Evolutionary conservation across 2,113 vertebrate genomes (phyloP).

Genomic region (Catagonus wagneri): DNA sequence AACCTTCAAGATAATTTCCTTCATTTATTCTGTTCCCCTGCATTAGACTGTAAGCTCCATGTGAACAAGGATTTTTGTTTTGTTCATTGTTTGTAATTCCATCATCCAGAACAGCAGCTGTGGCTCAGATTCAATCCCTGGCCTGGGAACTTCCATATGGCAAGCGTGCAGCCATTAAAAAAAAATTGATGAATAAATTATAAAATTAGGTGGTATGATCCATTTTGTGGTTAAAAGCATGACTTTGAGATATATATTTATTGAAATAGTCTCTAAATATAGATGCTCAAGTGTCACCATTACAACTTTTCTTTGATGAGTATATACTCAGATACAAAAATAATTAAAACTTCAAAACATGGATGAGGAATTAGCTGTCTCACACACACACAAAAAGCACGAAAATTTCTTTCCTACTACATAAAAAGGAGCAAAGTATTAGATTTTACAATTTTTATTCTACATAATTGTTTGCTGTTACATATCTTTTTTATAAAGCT

Average conservation of each 20-base stretch:
- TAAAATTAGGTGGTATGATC: background rate
- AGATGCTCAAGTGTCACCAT: background rate
- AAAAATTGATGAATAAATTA: background rate
- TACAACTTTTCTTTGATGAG: background rate
- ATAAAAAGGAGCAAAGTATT: background rate
- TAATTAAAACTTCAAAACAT: constrained; percentile 55
- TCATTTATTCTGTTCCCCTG: background rate
- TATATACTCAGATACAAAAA: background rate
- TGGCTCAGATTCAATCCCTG: too few species aligned
- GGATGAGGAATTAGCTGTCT: background rate
- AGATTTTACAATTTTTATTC: background rate
- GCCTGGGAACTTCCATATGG: too few species aligned
- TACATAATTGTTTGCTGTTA: background rate
- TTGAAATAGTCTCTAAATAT: background rate
- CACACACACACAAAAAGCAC: background rate
- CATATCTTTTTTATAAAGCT: background rate
- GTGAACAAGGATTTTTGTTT: background rate
- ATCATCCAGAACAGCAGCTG: background rate
- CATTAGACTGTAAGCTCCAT: background rate
- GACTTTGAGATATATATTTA: background rate
- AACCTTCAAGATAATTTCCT: background rate
- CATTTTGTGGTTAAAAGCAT: background rate
- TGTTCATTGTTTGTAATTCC: background rate
- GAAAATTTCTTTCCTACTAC: background rate
- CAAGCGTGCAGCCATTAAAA: too few species aligned